phyloP scores from a whole-genome alignment of 2,888 invertebrate species.

The Arrhopalites spinosus region DNA sequence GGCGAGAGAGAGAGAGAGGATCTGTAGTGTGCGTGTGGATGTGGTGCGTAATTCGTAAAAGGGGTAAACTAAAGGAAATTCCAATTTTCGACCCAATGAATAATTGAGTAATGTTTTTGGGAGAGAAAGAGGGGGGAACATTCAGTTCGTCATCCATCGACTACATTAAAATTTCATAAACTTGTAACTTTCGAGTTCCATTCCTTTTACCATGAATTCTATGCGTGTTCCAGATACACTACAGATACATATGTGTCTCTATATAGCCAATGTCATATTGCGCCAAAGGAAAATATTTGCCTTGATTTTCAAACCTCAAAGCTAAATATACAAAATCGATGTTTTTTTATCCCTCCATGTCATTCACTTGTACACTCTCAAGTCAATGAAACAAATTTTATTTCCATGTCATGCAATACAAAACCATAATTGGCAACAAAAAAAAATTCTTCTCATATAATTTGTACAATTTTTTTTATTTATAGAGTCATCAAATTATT shows the following conservation, averaged over 20 bases:
- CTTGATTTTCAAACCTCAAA: not conserved
- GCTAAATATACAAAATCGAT: too few relatives aligned
- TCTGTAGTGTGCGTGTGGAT: not conserved
- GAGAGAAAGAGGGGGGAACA: not conserved
- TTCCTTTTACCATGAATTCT: not conserved
- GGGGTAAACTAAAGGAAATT: conserved; percentile 35
- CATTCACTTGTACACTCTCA: too few relatives aligned
- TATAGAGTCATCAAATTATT: too few relatives aligned
- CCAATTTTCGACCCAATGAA: conserved; percentile 52
- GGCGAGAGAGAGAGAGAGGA: not conserved
- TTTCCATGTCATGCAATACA: too few relatives aligned
- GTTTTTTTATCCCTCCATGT: too few relatives aligned
- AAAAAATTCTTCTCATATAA: too few relatives aligned
- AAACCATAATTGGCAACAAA: too few relatives aligned
- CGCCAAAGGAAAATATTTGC: conserved; percentile 9
- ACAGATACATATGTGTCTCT: too few relatives aligned
- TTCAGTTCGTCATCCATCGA: conserved; percentile 32
- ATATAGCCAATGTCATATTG: conserved; percentile 4
- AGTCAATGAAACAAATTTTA: too few relatives aligned
- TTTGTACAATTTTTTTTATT: too few relatives aligned
- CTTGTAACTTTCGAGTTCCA: not conserved
- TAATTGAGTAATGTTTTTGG: conserved; percentile 54
- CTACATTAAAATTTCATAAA: conserved; percentile 38
- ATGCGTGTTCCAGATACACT: too few relatives aligned
- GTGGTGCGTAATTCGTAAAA: not conserved